phyloP scores from a whole-genome alignment of 2,113 vertebrate genomes.

The Girardinichthys multiradiatus region DNA sequence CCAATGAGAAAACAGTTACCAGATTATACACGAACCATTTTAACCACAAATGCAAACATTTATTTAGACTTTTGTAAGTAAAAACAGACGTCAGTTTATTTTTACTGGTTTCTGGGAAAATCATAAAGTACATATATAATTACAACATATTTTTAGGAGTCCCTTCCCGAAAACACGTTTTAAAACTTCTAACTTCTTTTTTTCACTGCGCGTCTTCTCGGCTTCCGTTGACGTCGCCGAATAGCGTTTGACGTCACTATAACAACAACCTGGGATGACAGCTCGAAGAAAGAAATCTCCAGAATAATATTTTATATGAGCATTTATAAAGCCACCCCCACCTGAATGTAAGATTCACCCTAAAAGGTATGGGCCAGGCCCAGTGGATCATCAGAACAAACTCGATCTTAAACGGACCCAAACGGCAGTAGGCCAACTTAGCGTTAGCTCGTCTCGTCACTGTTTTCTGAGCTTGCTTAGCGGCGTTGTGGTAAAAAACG shows the following conservation, averaged over 20 bases:
- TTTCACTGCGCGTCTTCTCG: background rate
- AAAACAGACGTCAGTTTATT: too few species aligned
- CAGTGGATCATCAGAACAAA: fast-evolving
- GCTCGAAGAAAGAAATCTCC: constrained; percentile 41
- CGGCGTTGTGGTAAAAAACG: constrained; percentile 4
- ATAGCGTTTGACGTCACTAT: constrained; percentile 69
- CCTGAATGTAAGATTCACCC: constrained; percentile 46
- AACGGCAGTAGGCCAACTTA: constrained; percentile 45
- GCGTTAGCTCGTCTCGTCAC: constrained; percentile 40
- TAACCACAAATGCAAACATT: too few species aligned
- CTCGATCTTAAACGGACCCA: background rate
- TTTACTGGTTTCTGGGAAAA: too few species aligned
- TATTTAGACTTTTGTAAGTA: too few species aligned
- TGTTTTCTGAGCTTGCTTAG: constrained; percentile 14
- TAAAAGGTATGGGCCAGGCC: constrained; percentile 50
- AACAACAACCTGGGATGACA: constrained; percentile 76
- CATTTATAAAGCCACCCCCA: background rate
- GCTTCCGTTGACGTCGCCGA: constrained; percentile 60
- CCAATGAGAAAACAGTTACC: too few species aligned
- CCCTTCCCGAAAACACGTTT: too few species aligned
- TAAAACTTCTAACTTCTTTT: too few species aligned
- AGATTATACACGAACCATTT: too few species aligned
- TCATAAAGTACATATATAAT: too few species aligned
- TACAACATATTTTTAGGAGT: too few species aligned
- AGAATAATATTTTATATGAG: constrained; percentile 31